Evolutionary conservation across 2,888 invertebrate species (phyloP), one percentile per base, ranked within the genome.

Genomic region (Drosophila basisetae): DNA sequence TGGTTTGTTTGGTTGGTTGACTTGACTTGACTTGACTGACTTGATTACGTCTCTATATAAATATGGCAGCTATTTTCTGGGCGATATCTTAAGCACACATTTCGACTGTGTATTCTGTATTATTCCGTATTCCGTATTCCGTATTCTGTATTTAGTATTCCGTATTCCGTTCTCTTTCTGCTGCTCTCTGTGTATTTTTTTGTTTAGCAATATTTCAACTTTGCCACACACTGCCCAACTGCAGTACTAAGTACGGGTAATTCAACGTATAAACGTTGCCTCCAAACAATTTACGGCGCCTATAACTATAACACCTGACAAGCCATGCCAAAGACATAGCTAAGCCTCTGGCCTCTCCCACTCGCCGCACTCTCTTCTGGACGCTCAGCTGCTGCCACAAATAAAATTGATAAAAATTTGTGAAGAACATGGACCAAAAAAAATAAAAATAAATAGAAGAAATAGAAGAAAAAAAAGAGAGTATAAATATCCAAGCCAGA

Each of bases 31-130:
- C 59, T 66, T 79, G 89, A 87, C 75, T 78, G 91, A 91, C 90
- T 89, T 87, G 91, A 87, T 86, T 86, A 91, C 85, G 85, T 86
- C 85, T 91, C 88, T 89, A 87, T 82, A 87, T 82, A 91, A 91
- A 86, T 86, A 86, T 91, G 91, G 90, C 85, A 85, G 85, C 91
- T 84, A 86, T 90, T 80, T 81, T 68, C 54, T 83, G 53, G 65
- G 75, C 85, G 80, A 88, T 84, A 84, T 88, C 84, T 90, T 90
- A 64, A 63, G 69, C 72, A 90, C 49, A 87, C 79, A 89, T 91
- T 91, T 84, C 73, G 75, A 67, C 71, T 72, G 54, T 78, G 60
- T 62, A 68, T 72, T 66, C 30, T 63, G 61, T 79, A 47, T 69
- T 61, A 55, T 68, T 60, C 54, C 66, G 63, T 71, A 65, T 61